Base-by-base conservation (phyloP, 1,140 invertebrate species). In the Globodera ellingtonae region DNA sequence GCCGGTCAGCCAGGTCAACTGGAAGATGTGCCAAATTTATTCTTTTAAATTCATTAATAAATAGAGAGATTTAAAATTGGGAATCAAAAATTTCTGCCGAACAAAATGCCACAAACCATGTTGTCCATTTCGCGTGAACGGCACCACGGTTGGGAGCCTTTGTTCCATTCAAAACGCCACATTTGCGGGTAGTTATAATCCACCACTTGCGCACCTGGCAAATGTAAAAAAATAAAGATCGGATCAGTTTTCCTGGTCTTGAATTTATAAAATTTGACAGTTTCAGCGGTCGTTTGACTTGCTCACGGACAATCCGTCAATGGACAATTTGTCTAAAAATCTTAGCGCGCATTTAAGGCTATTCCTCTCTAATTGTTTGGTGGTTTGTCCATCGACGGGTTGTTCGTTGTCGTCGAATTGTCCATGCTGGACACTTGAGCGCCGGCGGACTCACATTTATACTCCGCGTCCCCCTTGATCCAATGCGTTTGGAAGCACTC, bases 241-340 rank as follows among this genome's bases (percentile, higher is more conserved):
- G 35, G 35, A 35, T 35, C 35, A 35, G 35, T 35, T 35, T 24
- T 35, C 35, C 35, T 35, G 0, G 35, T 35, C 35, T 35, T 2
- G 35, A 35, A 35, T 35, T 35, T 35, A 35, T 35, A 3, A 35
- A 35, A 35, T 35, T 35, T 35, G 35, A 35, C 35, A 3, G 35
- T 35, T 35, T 35, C 35, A 35, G 35, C 2, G 35, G 35, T 35
- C 35, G 35, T 35, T 35, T 35, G 35, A 35, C 24, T 1, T 24
- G 24, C 24, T 35, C 35, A 35, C 35, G 3, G 35, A 35, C 35
- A 35, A 35, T 35, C 35, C 35, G 79, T 35, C 13, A 6, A 10
- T 48, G 96, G 98, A 90, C 89, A 98, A 76, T 35, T 35, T 3
- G 35, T 35, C 35, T 2, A 3, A 35, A 35, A 35, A 35, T 35